Conservation (phyloP, 2,113 vertebrate species). For the Sciurus niger region DNA sequence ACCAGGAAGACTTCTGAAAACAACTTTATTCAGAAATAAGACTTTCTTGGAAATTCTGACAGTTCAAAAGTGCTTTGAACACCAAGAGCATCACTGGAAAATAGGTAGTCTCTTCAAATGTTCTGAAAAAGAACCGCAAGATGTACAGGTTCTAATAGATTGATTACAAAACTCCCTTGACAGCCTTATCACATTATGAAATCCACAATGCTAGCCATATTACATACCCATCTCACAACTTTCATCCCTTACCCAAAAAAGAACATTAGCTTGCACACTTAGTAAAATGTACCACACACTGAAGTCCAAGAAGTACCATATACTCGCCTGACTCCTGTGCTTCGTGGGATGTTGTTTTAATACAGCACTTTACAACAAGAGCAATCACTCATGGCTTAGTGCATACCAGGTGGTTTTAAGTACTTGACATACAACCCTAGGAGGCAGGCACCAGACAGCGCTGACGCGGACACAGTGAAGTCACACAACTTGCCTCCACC, state of each 20-base stretch:
- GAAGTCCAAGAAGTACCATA: not conserved
- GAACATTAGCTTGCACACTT: not conserved
- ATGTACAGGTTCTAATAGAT: not conserved
- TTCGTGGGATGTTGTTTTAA: not conserved
- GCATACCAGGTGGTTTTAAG: not conserved
- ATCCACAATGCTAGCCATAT: not conserved
- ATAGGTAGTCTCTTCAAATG: not conserved
- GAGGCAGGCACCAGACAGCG: not conserved
- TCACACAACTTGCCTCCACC: not conserved
- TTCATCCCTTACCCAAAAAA: not conserved
- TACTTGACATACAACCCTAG: not conserved
- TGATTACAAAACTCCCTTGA: not conserved
- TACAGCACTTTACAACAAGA: not conserved
- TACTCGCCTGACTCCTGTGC: accelerated
- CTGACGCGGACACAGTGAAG: not conserved
- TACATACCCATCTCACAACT: not conserved
- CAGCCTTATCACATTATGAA: not conserved
- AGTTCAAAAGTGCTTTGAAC: not conserved
- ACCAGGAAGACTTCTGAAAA: not conserved
- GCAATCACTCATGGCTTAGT: accelerated
- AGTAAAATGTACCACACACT: not conserved
- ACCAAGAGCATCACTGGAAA: not conserved
- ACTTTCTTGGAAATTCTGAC: not conserved
- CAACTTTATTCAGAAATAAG: not conserved
- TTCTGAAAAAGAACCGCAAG: not conserved